Percentiles rank a stretch among this genome's conserved stretches.
Conservation (phyloP, 2,113 vertebrate genomes). For the Phainopepla nitens region DNA sequence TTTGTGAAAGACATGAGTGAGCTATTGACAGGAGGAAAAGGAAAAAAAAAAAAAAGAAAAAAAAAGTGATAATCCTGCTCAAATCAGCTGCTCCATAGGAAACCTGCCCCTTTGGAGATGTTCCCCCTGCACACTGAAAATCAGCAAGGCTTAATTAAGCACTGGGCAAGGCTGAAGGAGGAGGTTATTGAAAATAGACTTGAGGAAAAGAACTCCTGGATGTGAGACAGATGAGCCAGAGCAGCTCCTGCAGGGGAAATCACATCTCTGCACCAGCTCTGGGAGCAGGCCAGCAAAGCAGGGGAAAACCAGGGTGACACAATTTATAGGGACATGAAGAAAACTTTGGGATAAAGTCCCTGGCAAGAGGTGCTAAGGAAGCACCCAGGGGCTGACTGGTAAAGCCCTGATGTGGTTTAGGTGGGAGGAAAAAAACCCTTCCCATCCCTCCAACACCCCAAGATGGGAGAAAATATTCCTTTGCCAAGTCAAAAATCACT, state of each 20-base stretch:
- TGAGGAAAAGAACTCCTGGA: not conserved
- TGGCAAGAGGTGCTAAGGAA: not conserved
- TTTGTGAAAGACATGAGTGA: not conserved
- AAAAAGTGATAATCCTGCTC: not conserved
- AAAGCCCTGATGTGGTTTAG: not conserved
- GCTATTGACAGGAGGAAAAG: not conserved
- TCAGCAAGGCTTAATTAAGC: slow-evolving; percentile 28
- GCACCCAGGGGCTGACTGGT: not conserved
- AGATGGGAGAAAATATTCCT: not conserved
- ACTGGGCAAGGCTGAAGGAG: not conserved
- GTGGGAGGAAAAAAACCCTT: not conserved
- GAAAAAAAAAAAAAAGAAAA: not conserved
- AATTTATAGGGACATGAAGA: not conserved
- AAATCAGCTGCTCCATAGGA: not conserved
- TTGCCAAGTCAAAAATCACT: not conserved
- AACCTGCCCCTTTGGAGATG: not conserved
- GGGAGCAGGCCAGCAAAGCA: not conserved
- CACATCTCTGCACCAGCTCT: not conserved
- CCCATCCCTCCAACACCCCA: too few species aligned
- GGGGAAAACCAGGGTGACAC: not conserved
- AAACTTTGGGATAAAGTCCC: not conserved
- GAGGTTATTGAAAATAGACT: not conserved
- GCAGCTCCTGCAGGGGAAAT: not conserved
- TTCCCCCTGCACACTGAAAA: not conserved
- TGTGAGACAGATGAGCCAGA: not conserved